Evolutionary conservation across 2,888 invertebrate species (phyloP).

Genomic region (Ophion ventricosus): DNA sequence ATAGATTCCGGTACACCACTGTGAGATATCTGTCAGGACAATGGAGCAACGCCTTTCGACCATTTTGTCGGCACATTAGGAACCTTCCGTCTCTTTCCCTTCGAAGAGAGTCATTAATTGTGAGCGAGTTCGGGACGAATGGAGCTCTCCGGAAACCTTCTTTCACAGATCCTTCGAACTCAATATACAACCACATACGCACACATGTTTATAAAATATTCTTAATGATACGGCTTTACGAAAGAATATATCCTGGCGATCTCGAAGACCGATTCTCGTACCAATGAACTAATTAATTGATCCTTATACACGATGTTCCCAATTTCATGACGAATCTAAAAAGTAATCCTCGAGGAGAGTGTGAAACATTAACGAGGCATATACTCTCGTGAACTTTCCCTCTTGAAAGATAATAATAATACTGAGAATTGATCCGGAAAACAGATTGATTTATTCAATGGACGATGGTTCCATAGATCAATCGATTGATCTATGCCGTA

Average conservation of each 20-base stretch:
- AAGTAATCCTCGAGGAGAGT: conserved; percentile 10
- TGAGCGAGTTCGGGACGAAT: conserved; percentile 44
- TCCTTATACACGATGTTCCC: conserved; percentile 6
- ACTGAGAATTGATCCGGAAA: background rate
- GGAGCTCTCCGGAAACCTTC: conserved; percentile 42
- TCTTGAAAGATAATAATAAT: background rate
- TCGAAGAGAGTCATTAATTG: conserved; percentile 53
- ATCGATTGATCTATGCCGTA: background rate
- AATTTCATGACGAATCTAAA: conserved; percentile 6
- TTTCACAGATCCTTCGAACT: conserved; percentile 39
- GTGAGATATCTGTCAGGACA: conserved; percentile 39
- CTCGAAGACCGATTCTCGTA: conserved; percentile 11
- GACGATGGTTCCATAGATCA: conserved; percentile 2
- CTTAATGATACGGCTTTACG: conserved; percentile 52
- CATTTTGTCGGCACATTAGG: conserved; percentile 63
- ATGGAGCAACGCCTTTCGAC: conserved; percentile 53
- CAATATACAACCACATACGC: conserved; percentile 2
- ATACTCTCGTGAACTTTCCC: background rate
- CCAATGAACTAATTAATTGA: conserved; percentile 34
- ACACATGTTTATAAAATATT: conserved; percentile 4
- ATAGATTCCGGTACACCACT: conserved; percentile 26
- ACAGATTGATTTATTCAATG: conserved; percentile 27
- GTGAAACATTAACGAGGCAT: conserved; percentile 24
- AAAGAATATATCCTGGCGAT: conserved; percentile 44
- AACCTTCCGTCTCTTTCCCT: conserved; percentile 15